These are phyloP conservation scores for Brachirus orientalis DNA, from an alignment of 2,113 vertebrate species.

Conservation along the genomic window DNA sequence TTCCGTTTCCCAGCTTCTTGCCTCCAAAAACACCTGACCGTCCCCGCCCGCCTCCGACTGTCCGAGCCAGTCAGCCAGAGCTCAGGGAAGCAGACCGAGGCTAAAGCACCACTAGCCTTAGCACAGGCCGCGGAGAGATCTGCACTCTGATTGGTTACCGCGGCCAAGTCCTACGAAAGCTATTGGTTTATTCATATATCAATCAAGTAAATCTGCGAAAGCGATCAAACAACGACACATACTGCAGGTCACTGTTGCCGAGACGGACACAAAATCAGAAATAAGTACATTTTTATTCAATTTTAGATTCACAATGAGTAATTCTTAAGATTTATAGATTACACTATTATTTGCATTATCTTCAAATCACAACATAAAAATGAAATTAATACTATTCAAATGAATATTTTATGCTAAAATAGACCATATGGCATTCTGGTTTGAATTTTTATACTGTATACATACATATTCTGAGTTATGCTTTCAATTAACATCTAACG, in stretches of 20 bases:
- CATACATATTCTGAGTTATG: no score
- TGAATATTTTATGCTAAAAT: no score
- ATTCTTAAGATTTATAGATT: no score
- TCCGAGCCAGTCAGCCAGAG: constrained; percentile 8
- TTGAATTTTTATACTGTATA: no score
- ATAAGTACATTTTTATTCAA: no score
- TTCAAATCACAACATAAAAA: no score
- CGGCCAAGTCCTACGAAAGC: not conserved
- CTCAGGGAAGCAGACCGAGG: constrained; percentile 45
- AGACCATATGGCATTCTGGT: no score
- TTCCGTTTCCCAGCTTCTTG: constrained; percentile 4
- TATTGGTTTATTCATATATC: constrained; percentile 42
- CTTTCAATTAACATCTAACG: no score
- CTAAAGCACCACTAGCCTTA: not conserved
- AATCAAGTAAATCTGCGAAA: constrained; percentile 18
- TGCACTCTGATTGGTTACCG: constrained; percentile 50
- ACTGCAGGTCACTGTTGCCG: not conserved
- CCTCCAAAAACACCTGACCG: constrained; percentile 7
- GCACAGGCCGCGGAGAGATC: constrained; percentile 18
- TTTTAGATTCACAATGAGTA: no score
- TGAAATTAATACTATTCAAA: no score
- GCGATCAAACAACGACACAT: not conserved
- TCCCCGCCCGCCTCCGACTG: constrained; percentile 27
- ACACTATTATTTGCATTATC: no score
- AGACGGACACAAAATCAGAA: no score